phyloP scores from a whole-genome alignment of 2,113 vertebrate species.

The Cichladusa arquata region DNA sequence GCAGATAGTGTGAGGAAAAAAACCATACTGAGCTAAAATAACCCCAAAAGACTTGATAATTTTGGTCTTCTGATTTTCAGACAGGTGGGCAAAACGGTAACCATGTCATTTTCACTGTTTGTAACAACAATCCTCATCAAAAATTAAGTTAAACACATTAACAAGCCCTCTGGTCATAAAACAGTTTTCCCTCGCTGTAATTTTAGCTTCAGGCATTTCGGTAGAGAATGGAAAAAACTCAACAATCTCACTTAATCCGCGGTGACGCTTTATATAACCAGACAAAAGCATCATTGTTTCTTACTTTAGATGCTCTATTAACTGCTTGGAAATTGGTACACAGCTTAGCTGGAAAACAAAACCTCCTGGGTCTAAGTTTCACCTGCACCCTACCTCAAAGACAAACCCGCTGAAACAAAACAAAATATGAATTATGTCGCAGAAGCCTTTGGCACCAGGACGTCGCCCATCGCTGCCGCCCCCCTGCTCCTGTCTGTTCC shows the following conservation, averaged over 20 bases:
- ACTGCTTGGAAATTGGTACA: background rate
- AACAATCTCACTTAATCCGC: background rate
- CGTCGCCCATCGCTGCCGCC: too few species aligned
- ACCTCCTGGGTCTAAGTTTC: background rate
- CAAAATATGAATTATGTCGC: rapidly evolving
- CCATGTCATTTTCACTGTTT: background rate
- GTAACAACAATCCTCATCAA: background rate
- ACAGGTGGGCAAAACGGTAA: background rate
- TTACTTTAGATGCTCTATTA: background rate
- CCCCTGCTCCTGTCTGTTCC: rapidly evolving
- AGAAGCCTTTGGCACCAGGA: background rate
- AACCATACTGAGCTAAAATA: background rate
- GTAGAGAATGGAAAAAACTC: background rate
- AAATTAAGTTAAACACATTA: background rate
- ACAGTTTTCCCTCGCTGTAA: background rate
- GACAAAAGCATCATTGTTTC: constrained; percentile 9
- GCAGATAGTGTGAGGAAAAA: rapidly evolving
- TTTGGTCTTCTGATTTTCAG: background rate
- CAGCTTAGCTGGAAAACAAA: background rate
- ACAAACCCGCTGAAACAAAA: rapidly evolving
- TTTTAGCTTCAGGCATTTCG: background rate
- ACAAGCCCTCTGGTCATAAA: background rate
- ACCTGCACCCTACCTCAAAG: background rate
- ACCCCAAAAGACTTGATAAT: background rate
- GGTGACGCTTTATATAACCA: constrained; percentile 17